These are phyloP conservation scores for Muntiacus muntjak DNA, from an alignment of 2,113 vertebrate genomes.

Conservation along the genomic window DNA sequence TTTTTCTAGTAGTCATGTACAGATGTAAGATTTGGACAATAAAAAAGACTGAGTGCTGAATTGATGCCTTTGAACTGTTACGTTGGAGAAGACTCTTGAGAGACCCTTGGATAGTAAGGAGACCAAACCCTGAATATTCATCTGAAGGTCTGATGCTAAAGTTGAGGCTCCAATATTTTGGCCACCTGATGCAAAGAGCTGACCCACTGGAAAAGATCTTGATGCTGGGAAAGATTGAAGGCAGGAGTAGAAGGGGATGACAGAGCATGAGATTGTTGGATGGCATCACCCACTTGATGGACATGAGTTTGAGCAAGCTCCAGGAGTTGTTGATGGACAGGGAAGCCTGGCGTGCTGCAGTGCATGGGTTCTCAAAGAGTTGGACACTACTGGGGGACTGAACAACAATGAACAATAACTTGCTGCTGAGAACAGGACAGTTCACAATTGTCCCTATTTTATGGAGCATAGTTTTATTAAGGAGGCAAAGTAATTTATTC, in stretches of 20 bases:
- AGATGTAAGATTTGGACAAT: not conserved
- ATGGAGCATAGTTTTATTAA: not conserved
- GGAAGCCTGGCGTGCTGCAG: not conserved
- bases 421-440: not conserved
- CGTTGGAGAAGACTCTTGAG: not conserved
- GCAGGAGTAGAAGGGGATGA: not conserved
- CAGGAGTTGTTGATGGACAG: not conserved
- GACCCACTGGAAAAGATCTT: not conserved
- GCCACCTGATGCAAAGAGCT: not conserved
- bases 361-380: not conserved
- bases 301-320: not conserved
- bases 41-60: not conserved
- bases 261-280: not conserved
- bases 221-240: not conserved
- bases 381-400: accelerated
- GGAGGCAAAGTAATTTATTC: not conserved
- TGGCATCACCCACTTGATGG: not conserved
- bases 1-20: not conserved
- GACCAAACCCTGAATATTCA: not conserved
- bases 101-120: not conserved
- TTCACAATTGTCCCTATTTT: not conserved
- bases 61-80: not conserved
- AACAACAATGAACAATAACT: not conserved
- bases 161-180: not conserved
- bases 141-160: not conserved